phyloP scores from a whole-genome alignment of 2,113 vertebrate species.

The Cyphotilapia sp. region DNA sequence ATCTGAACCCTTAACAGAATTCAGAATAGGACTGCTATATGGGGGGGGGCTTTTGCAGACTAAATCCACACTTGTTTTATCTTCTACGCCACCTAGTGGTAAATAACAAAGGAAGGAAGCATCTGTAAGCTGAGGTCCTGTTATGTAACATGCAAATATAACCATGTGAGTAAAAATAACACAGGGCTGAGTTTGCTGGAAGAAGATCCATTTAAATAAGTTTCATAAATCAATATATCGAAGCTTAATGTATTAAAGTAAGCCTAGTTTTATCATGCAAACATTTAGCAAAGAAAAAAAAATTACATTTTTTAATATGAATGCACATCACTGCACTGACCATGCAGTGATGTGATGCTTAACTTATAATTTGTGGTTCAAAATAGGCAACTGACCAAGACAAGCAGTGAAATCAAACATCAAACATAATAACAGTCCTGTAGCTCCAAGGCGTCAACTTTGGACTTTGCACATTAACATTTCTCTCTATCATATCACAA shows the following conservation, averaged over 20 bases:
- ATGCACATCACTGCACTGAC: background rate
- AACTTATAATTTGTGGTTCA: background rate
- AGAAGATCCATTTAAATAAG: background rate
- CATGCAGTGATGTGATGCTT: background rate
- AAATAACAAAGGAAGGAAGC: background rate
- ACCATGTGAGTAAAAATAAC: background rate
- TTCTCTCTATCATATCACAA: background rate
- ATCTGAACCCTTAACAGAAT: too few species aligned
- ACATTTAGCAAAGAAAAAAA: background rate
- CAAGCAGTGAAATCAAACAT: background rate
- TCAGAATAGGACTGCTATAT: too few species aligned
- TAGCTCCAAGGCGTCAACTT: background rate
- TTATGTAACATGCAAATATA: constrained; percentile 1
- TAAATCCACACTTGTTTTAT: background rate
- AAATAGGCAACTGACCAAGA: background rate
- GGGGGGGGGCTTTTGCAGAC: background rate
- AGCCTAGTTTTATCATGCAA: background rate
- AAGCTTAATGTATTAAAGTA: background rate
- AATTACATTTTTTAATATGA: background rate
- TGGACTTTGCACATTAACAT: background rate
- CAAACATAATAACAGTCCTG: background rate
- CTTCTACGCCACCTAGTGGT: constrained; percentile 32
- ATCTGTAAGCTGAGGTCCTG: background rate
- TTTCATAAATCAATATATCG: background rate
- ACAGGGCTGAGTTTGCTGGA: background rate